phyloP scores from a whole-genome alignment of 2,113 vertebrate species.

The Podocnemis expansa region DNA sequence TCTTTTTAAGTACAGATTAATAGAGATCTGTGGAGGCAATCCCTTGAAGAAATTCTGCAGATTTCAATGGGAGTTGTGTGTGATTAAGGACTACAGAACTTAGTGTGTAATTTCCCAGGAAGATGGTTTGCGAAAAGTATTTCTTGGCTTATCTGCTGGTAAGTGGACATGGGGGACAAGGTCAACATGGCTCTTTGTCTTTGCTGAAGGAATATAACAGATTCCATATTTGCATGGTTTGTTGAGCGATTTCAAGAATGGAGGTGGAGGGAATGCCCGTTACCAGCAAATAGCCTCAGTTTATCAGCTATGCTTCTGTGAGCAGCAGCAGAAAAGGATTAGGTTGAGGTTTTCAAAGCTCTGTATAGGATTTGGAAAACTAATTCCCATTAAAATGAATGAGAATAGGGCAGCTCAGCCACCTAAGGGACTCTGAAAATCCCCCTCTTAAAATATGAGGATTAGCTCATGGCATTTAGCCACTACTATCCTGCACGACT shows the following conservation, averaged over 20 bases:
- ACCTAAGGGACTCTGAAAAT: accelerated
- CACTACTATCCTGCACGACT: neutral
- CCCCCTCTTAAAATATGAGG: accelerated
- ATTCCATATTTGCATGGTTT: neutral
- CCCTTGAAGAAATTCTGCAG: neutral
- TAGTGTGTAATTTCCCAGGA: neutral
- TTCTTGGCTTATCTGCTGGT: neutral
- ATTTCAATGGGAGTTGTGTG: neutral
- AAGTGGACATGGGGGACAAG: neutral
- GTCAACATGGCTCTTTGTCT: neutral
- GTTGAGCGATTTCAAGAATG: neutral
- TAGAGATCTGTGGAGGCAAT: neutral
- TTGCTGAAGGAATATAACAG: neutral
- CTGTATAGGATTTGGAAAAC: neutral
- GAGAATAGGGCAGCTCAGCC: neutral
- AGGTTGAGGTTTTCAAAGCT: neutral
- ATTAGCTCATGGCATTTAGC: neutral
- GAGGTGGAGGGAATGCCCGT: accelerated
- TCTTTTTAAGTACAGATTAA: neutral
- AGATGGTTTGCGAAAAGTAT: neutral
- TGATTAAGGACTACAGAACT: neutral
- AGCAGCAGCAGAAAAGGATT: neutral
- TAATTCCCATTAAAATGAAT: neutral
- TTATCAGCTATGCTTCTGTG: neutral
- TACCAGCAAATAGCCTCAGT: neutral